These are phyloP conservation scores for Acanthosepion lycidas DNA, from an alignment of 2,888 invertebrate genomes.

Conservation along the genomic window DNA sequence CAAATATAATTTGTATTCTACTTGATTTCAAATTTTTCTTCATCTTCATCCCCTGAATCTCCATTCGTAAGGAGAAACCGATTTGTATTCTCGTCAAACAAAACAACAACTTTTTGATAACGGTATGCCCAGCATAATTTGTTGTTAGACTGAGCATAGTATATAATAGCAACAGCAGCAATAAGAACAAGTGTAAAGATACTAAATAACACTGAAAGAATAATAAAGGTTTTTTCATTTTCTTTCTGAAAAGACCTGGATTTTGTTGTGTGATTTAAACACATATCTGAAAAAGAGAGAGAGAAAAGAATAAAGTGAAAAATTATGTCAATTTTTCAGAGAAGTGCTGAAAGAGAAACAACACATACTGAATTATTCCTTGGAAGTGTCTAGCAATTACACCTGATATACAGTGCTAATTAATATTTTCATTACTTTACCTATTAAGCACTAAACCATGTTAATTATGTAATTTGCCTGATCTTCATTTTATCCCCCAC, in stretches of 20 bases:
- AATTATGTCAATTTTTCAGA: too few species aligned
- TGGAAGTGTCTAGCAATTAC: too few species aligned
- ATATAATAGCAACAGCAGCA: not conserved
- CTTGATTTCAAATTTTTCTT: constrained; percentile 45
- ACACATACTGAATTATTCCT: too few species aligned
- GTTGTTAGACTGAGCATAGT: constrained; percentile 34
- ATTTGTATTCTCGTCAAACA: constrained; percentile 34
- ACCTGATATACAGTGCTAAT: too few species aligned
- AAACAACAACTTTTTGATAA: constrained; percentile 40
- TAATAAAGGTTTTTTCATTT: not conserved
- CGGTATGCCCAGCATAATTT: constrained; percentile 46
- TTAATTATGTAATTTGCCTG: too few species aligned
- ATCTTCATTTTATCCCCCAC: too few species aligned
- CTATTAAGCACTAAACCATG: too few species aligned
- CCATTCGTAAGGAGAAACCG: constrained; percentile 36
- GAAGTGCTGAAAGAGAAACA: too few species aligned
- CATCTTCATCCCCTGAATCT: constrained; percentile 45
- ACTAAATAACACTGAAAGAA: constrained; percentile 1
- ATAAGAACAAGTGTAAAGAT: constrained; percentile 37
- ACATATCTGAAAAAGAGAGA: not conserved
- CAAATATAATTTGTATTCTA: constrained; percentile 46
- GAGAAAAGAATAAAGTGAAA: not conserved
- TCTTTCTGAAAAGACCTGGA: not conserved
- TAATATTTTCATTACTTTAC: too few species aligned
- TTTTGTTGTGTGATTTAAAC: not conserved